Percentiles rank a stretch among this genome's conserved stretches.
phyloP scores from a whole-genome alignment of 2,888 invertebrate genomes.

The Gibbula magus region DNA sequence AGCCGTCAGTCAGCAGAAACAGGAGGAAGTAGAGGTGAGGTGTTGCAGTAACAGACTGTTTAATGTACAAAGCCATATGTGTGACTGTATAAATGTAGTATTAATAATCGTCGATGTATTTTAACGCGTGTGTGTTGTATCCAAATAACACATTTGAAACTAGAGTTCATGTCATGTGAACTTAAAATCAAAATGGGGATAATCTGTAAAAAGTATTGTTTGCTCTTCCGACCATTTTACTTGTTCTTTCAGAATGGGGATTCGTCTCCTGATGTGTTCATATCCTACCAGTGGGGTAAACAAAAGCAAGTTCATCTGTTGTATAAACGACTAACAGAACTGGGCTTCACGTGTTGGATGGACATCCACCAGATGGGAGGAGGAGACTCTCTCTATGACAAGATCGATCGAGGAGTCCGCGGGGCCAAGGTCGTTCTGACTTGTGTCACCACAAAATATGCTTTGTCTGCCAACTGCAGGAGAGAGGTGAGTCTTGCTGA shows the following conservation, averaged over 20 bases:
- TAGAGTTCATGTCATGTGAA: too few relatives aligned
- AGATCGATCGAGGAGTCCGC: constrained; percentile 64
- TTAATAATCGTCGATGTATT: too few relatives aligned
- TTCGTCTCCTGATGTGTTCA: constrained; percentile 54
- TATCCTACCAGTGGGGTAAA: constrained; percentile 72
- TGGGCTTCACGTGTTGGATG: constrained; percentile 68
- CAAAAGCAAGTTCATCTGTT: constrained; percentile 61
- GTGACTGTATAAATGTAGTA: too few relatives aligned
- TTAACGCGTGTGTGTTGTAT: too few relatives aligned
- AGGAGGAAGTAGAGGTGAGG: neutral
- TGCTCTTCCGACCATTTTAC: too few relatives aligned
- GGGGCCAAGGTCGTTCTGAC: constrained; percentile 63
- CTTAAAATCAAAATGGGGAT: too few relatives aligned
- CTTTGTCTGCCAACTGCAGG: constrained; percentile 71
- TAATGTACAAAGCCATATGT: too few relatives aligned
- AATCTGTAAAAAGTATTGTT: too few relatives aligned
- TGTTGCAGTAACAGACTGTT: too few relatives aligned
- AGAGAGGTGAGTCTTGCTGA: constrained; percentile 65
- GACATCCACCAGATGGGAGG: constrained; percentile 72
- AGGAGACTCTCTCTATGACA: constrained; percentile 70
- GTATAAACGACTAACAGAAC: constrained; percentile 54
- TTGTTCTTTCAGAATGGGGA: constrained; percentile 11
- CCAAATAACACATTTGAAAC: too few relatives aligned
- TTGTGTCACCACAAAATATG: constrained; percentile 71
- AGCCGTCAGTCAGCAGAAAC: neutral